phyloP scores from a whole-genome alignment of 2,113 vertebrate genomes.

The Regulus satrapa region DNA sequence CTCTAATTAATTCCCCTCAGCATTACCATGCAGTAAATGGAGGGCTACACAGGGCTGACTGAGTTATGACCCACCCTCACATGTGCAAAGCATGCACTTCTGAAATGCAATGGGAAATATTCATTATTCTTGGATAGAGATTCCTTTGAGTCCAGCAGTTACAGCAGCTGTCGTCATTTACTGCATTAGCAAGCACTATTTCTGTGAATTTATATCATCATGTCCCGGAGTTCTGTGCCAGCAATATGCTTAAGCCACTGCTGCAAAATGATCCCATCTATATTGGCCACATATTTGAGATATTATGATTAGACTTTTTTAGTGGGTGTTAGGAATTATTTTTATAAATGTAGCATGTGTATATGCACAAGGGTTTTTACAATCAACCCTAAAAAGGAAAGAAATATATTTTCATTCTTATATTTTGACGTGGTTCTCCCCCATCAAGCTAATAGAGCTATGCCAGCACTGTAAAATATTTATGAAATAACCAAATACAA shows the following conservation, averaged over 20 bases:
- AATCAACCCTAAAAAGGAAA: not conserved
- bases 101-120: constrained; percentile 33
- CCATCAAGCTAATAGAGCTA: not conserved
- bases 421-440: not conserved
- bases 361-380: constrained; percentile 14
- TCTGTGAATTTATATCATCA: constrained; percentile 49
- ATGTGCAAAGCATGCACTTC: constrained; percentile 28
- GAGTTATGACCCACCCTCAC: not conserved
- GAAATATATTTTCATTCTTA: not conserved
- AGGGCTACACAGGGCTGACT: not conserved
- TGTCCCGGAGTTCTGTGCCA: constrained; percentile 33
- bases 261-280: constrained; percentile 33
- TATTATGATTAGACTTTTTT: constrained; percentile 49
- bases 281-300: constrained; percentile 54
- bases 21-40: not conserved
- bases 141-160: constrained; percentile 46
- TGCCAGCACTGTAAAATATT: not conserved
- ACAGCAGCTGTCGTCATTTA: constrained; percentile 60
- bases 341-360: constrained; percentile 18
- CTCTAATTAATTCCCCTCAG: not conserved
- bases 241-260: constrained; percentile 34
- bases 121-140: constrained; percentile 45
- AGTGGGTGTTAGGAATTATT: constrained; percentile 53
- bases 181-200: constrained; percentile 39
- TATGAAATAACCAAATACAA: not conserved